phyloP scores from a whole-genome alignment of 2,888 invertebrate species.

The Agrotis puta region DNA sequence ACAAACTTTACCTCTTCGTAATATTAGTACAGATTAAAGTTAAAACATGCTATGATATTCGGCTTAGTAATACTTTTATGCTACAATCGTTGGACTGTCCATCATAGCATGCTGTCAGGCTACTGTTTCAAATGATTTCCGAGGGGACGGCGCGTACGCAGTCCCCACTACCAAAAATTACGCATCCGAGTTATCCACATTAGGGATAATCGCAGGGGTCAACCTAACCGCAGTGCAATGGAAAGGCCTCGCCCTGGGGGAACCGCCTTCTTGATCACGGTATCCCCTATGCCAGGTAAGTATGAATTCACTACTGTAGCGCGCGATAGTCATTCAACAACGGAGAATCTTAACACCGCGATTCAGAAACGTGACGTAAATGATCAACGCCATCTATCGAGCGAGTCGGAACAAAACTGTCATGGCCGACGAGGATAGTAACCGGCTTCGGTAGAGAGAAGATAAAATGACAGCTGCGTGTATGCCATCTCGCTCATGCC shows the following conservation, averaged over 20 bases:
- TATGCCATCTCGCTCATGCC: constrained; percentile 11
- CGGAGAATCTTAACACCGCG: constrained; percentile 52
- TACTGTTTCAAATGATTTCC: neutral
- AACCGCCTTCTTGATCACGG: constrained; percentile 55
- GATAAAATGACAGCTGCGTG: neutral
- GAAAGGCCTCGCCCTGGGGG: constrained; percentile 55
- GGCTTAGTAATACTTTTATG: neutral
- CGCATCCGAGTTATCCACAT: constrained; percentile 56
- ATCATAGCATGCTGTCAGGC: neutral
- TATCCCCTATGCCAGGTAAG: constrained; percentile 58
- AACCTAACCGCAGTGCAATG: constrained; percentile 55
- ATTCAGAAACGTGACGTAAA: constrained; percentile 30
- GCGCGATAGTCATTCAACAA: constrained; percentile 26
- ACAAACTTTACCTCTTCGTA: too few species aligned
- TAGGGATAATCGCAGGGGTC: constrained; percentile 54
- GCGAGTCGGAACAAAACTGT: constrained; percentile 5
- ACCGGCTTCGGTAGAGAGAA: neutral
- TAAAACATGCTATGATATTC: too few species aligned
- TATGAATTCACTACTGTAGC: constrained; percentile 18
- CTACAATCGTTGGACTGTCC: neutral
- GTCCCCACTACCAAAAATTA: constrained; percentile 58
- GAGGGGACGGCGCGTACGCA: constrained; percentile 56
- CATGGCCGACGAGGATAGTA: neutral
- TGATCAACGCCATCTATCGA: constrained; percentile 44
- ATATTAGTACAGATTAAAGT: too few species aligned